Percentiles rank a stretch among this genome's conserved stretches.
These are phyloP conservation scores for Malurus elegans DNA, from an alignment of 2,113 vertebrate species.

Conservation along the genomic window DNA sequence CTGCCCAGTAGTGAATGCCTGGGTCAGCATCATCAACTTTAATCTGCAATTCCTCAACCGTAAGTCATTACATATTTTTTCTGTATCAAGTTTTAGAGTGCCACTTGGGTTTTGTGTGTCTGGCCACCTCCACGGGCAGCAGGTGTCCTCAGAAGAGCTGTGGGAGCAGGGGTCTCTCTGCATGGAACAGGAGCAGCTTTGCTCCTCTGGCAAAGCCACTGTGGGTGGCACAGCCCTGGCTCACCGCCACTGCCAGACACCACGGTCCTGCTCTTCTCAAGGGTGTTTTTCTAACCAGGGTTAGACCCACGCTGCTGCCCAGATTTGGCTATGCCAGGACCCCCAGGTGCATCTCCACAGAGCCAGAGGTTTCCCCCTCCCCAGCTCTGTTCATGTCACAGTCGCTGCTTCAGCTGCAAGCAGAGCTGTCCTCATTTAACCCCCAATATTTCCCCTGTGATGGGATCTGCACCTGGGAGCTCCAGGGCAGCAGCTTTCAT, in stretches of 20 bases:
- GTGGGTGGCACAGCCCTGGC: not conserved
- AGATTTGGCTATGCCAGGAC: not conserved
- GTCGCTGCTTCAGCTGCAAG: not conserved
- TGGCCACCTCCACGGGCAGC: rapidly evolving
- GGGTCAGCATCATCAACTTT: conserved; percentile 43
- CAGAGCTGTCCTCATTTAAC: not conserved
- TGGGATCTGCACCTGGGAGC: not conserved
- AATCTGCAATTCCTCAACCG: conserved; percentile 25
- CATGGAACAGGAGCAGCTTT: not conserved
- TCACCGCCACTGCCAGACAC: not conserved
- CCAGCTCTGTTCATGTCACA: no score
- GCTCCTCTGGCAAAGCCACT: rapidly evolving
- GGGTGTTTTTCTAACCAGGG: not conserved
- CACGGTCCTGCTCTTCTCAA: not conserved
- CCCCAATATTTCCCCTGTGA: rapidly evolving
- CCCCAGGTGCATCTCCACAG: not conserved
- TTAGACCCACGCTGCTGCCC: not conserved
- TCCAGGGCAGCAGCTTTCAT: not conserved
- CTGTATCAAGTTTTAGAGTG: not conserved
- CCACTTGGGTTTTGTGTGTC: rapidly evolving
- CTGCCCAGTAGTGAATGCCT: conserved; percentile 34
- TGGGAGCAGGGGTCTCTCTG: not conserved
- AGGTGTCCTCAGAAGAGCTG: not conserved
- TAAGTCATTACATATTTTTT: not conserved
- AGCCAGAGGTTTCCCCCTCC: not conserved